phyloP scores from a whole-genome alignment of 2,113 vertebrate species.

The Syrrhaptes paradoxus region DNA sequence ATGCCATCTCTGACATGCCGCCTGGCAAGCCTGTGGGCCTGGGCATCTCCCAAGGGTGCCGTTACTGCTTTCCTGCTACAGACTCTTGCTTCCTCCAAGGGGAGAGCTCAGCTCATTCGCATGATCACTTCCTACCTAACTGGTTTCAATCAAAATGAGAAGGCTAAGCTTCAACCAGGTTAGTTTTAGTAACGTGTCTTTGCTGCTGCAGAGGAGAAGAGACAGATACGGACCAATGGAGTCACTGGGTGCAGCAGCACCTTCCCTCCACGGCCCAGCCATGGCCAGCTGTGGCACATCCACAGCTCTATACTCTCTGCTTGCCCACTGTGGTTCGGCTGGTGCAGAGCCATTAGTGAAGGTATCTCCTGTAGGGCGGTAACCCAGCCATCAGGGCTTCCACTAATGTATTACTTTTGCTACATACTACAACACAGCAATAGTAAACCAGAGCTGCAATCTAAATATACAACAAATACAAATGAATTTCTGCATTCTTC shows the following conservation, averaged over 20 bases:
- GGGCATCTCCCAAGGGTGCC: neutral
- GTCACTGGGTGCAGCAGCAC: neutral
- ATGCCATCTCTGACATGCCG: accelerated
- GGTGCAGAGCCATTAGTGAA: neutral
- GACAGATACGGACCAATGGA: accelerated
- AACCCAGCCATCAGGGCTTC: neutral
- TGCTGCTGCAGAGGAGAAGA: neutral
- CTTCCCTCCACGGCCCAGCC: neutral
- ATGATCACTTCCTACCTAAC: neutral
- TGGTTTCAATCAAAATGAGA: neutral
- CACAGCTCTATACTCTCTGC: neutral
- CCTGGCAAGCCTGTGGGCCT: accelerated
- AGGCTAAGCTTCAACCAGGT: neutral
- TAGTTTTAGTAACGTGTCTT: neutral
- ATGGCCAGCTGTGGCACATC: accelerated
- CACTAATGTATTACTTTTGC: neutral
- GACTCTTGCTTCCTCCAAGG: neutral
- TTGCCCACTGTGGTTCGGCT: neutral
- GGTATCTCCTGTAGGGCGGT: no score
- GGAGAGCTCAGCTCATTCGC: neutral
- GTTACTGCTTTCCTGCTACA: neutral
- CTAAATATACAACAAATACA: neutral
- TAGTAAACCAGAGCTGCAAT: neutral
- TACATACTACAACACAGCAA: neutral
- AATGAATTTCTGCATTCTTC: neutral